Evolutionary conservation across 1,140 invertebrate species (phyloP), one percentile per base, ranked within the genome.

Genomic region (Tetraneura akinire): DNA sequence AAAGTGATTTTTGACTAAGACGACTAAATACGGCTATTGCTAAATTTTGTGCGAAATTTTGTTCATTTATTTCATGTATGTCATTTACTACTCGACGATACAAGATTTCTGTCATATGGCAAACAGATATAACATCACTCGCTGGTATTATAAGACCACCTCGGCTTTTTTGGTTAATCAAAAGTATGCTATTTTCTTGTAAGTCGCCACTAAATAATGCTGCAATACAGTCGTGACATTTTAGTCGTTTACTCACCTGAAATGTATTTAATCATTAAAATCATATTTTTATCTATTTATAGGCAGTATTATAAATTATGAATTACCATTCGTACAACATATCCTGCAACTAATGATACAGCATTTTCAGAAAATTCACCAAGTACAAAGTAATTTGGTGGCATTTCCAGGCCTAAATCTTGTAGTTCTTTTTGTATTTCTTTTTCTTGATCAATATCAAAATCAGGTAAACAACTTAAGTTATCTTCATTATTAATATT

Each of bases 291-390:
- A n/a, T n/a, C n/a, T n/a, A n/a, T n/a, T n/a, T n/a, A n/a, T n/a
- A n/a, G n/a, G n/a, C n/a, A n/a, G 11, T 66, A 66, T 3, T 11
- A 21, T 13, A n/a, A n/a, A n/a, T n/a, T n/a, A n/a, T n/a, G n/a
- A n/a, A 23, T 66, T 66, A 66, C 64, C n/a, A 42, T 21, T 45
- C 32, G 37, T 21, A 66, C 3, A 11, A 21, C 64, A n/a, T 66
- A 66, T 45, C 64, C 37, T 42, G 64, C 64, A 42, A n/a, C 21
- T 21, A 66, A 45, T n/a, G 32, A 14, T 11, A 66, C 21, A n/a
- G 64, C 37, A 66, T 66, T 42, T 42, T 66, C 64, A 66, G 64
- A 3, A 66, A 42, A 66, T 66, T 66, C 37, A n/a, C 18, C 42
- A 37, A 42, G 37, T 6, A 45, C 32, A 66, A 66, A 66, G 21